phyloP scores from a whole-genome alignment of 2,888 invertebrate species.

The Cyclophora albipunctata region DNA sequence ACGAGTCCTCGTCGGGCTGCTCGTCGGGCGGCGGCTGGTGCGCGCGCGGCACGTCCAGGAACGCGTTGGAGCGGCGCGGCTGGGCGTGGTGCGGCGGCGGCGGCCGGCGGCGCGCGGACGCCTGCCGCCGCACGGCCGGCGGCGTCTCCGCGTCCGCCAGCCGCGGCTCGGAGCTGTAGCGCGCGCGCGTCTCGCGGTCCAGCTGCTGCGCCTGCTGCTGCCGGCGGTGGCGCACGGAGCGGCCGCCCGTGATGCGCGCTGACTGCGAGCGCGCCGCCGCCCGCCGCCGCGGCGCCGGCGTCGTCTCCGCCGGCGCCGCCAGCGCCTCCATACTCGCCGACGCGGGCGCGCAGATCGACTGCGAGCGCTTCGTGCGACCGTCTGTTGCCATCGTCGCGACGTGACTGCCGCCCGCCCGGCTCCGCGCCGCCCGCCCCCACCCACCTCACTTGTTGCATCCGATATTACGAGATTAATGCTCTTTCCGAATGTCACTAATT shows the following conservation, averaged over 20 bases:
- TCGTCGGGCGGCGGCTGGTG: conserved; percentile 62
- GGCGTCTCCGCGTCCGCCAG: conserved; percentile 80
- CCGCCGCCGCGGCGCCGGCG: conserved; percentile 76
- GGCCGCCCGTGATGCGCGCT: conserved; percentile 80
- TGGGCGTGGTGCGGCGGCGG: conserved; percentile 61
- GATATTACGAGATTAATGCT: conserved; percentile 42
- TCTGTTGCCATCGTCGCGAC: conserved; percentile 78
- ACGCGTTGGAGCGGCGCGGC: conserved; percentile 81
- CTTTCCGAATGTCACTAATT: conserved; percentile 51
- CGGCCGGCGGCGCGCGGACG: conserved; percentile 74
- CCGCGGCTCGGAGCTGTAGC: conserved; percentile 81
- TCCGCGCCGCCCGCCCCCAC: conserved; percentile 21
- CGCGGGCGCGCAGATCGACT: conserved; percentile 83
- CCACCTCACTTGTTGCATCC: conserved; percentile 61
- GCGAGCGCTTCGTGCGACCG: conserved; percentile 81
- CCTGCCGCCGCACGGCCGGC: conserved; percentile 78
- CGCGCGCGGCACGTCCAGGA: conserved; percentile 79
- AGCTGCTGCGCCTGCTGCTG: conserved; percentile 66
- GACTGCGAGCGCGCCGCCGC: conserved; percentile 86
- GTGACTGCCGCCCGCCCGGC: conserved; percentile 47
- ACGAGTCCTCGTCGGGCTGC: conserved; percentile 89
- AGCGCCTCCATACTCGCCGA: conserved; percentile 81
- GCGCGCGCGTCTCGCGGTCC: conserved; percentile 71
- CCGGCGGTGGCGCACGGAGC: conserved; percentile 69
- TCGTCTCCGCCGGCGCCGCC: conserved; percentile 70